Conservation (phyloP, 2,797 vertebrate species). For the Tolypeutes matacus region DNA sequence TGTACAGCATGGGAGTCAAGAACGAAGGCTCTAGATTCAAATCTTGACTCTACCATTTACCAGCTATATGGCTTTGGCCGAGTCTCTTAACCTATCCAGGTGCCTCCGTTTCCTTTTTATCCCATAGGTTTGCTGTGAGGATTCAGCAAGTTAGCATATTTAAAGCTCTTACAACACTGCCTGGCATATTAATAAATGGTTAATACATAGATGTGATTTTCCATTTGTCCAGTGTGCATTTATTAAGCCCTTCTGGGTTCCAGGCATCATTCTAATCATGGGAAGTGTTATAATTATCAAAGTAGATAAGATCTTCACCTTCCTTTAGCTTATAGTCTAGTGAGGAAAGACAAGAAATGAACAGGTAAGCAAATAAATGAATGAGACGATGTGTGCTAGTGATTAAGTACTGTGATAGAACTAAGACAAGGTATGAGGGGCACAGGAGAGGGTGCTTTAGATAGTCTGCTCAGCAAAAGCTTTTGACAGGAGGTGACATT, state of each 20-base stretch:
- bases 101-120: not conserved
- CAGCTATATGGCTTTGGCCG: not conserved
- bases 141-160: not conserved
- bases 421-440: not conserved
- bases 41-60: not conserved
- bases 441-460: not conserved
- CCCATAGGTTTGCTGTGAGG: not conserved
- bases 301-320: not conserved
- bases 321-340: not conserved
- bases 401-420: not conserved
- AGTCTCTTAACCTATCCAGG: not conserved
- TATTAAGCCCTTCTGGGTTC: not conserved
- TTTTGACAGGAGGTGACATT: not conserved
- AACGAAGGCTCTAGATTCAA: accelerated
- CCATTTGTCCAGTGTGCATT: not conserved
- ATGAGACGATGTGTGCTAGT: not conserved
- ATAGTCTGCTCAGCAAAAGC: not conserved
- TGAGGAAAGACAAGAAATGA: not conserved
- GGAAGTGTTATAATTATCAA: not conserved
- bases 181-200: not conserved
- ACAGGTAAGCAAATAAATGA: not conserved
- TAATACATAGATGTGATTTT: not conserved
- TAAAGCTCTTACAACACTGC: not conserved
- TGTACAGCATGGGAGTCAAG: not conserved
- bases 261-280: not conserved